These are phyloP conservation scores for Steatocranus sp. DNA, from an alignment of 2,797 vertebrate genomes.

Conservation along the genomic window DNA sequence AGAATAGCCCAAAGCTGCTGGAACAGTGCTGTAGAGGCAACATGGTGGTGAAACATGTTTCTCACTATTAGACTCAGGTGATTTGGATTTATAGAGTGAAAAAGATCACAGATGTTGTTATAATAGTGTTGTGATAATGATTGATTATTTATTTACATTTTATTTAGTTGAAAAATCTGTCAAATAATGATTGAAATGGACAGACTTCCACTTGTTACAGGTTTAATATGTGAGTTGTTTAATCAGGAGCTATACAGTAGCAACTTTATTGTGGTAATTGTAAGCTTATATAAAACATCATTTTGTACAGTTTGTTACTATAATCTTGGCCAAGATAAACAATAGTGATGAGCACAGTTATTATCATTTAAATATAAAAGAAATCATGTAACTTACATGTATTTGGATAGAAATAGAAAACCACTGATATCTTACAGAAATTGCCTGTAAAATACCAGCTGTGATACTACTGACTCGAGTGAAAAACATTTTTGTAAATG, in stretches of 20 bases:
- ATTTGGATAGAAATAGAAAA: not conserved
- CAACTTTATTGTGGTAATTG: not conserved
- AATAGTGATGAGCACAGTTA: not conserved
- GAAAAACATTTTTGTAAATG: not conserved
- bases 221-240: too few species aligned
- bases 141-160: not conserved
- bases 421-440: not conserved
- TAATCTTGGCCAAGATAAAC: not conserved
- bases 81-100: not conserved
- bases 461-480: not conserved
- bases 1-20: slow-evolving; percentile 1
- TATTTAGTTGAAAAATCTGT: not conserved
- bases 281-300: not conserved
- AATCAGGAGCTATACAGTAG: not conserved
- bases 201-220: not conserved
- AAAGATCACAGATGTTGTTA: not conserved
- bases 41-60: not conserved
- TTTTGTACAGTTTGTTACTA: not conserved
- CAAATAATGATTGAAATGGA: not conserved
- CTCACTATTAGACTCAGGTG: not conserved
- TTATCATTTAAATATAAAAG: not conserved
- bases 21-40: not conserved
- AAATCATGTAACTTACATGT: not conserved
- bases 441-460: not conserved
- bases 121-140: not conserved